Evolutionary conservation across 2,797 vertebrate species (phyloP), one percentile per base, ranked within the genome.

Genomic region (Mustela erminea): DNA sequence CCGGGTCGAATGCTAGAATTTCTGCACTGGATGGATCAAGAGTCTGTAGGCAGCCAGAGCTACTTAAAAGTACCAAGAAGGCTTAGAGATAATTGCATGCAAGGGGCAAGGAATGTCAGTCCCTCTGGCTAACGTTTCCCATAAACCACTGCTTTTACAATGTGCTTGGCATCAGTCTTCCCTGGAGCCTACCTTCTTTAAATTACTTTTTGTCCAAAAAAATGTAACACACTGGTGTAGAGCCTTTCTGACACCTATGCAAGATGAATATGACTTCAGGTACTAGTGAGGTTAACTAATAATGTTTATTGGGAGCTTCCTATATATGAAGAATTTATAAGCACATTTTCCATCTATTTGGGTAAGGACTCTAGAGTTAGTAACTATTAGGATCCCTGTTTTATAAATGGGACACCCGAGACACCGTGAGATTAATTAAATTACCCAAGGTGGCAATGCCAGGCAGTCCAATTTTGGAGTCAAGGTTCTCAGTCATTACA

Each of bases 191-290:
- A 46, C 7, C 23, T 75, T 95, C 49, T 64, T 41, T 60, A 77
- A 95, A 77, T 77, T 7, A 43, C 41, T 49, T 38, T 93, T 52
- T 83, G 29, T 60, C 49, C 72, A 62, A n/a, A 68, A 68, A 52
- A 56, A 78, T 72, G 12, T n/a, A 87, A 60, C 7, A 52, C 18
- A 77, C 25, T 27, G 72, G 12, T 25, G 29, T 29, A 52, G 77
- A 91, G 68, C 18, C 6, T 85, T 78, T 41, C n/a, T 83, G 92
- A 74, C 41, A 87, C 21, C 7, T 81, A 41, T 56, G 84, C 25
- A 93, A 88, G 84, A 64, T 72, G 27, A 96, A 54, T 77, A 85
- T 85, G 72, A 82, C 52, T 46, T 78, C 54, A 85, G 78, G 23
- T 32, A 66, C 64, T 11, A 46, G 18, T 54, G 60, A 94, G 38